Evolutionary conservation across 2,113 vertebrate species (phyloP).

Genomic region (Pollachius pollachius): DNA sequence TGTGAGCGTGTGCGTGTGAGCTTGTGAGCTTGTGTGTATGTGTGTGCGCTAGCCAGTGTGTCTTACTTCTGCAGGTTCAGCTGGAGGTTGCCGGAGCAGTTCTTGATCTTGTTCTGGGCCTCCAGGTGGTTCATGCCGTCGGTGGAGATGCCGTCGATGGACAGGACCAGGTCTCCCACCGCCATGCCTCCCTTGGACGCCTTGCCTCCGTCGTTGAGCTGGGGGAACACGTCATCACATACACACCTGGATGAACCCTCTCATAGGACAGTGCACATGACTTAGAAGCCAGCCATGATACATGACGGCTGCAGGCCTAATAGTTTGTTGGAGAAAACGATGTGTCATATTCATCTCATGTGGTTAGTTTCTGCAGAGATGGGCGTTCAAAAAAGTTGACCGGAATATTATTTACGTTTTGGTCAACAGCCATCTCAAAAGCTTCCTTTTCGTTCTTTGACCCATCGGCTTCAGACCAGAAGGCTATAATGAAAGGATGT

Average conservation of each 20-base stretch:
- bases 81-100: slow-evolving; percentile 84
- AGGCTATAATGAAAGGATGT: slow-evolving; percentile 36
- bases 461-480: too few species aligned
- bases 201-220: slow-evolving; percentile 91
- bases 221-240: slow-evolving; percentile 43
- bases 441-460: background rate
- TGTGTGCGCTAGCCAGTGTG: slow-evolving; percentile 3
- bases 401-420: background rate
- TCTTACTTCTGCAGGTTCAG: slow-evolving; percentile 93
- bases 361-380: too few species aligned
- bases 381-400: background rate
- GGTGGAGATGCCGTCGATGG: slow-evolving; percentile 88
- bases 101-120: slow-evolving; percentile 98
- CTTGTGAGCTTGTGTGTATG: background rate
- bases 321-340: too few species aligned
- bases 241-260: slow-evolving; percentile 29
- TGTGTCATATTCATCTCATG: too few species aligned
- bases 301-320: too few species aligned
- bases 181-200: slow-evolving; percentile 83
- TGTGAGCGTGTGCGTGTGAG: background rate
- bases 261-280: slow-evolving; percentile 10
- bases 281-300: background rate
- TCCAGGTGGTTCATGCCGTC: slow-evolving; percentile 96
- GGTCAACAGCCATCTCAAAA: background rate
- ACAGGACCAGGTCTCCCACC: slow-evolving; percentile 90